Conservation (phyloP, 2,797 vertebrate genomes). For the Tragopan temminckii region DNA sequence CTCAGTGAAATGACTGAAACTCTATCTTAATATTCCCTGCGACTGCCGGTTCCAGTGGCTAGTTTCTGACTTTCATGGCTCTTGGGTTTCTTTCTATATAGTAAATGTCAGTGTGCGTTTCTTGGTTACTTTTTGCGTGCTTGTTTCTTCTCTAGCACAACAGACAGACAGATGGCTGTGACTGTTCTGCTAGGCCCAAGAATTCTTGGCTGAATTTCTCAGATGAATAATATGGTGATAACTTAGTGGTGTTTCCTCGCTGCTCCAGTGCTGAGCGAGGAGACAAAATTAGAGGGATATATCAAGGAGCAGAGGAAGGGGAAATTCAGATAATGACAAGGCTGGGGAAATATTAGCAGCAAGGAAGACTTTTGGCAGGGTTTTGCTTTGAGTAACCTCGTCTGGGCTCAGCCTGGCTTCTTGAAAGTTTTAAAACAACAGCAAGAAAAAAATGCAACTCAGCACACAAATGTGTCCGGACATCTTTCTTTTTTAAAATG, state of each 20-base stretch:
- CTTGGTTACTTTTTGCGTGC: background rate
- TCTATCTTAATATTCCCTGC: background rate
- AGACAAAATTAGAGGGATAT: slow-evolving; percentile 19
- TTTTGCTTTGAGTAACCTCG: background rate
- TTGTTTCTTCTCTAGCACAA: slow-evolving; percentile 11
- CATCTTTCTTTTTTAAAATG: slow-evolving; percentile 19
- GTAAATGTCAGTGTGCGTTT: background rate
- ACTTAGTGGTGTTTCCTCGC: slow-evolving; percentile 14
- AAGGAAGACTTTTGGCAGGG: background rate
- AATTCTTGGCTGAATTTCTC: slow-evolving; percentile 28
- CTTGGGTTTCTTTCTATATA: background rate
- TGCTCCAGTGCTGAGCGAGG: background rate
- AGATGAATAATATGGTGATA: slow-evolving; percentile 20
- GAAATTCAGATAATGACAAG: slow-evolving; percentile 4
- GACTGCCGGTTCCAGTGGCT: background rate
- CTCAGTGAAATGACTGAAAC: background rate
- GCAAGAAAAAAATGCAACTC: background rate
- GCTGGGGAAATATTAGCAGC: background rate
- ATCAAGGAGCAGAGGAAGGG: background rate
- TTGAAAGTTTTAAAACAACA: slow-evolving; percentile 29
- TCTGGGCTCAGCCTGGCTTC: slow-evolving; percentile 8
- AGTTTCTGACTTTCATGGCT: slow-evolving; percentile 7
- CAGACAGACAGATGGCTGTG: slow-evolving; percentile 30
- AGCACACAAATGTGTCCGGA: background rate
- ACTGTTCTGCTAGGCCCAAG: slow-evolving; percentile 43